These are phyloP conservation scores for Apaloderma vittatum DNA, from an alignment of 2,113 vertebrate species.

Conservation along the genomic window DNA sequence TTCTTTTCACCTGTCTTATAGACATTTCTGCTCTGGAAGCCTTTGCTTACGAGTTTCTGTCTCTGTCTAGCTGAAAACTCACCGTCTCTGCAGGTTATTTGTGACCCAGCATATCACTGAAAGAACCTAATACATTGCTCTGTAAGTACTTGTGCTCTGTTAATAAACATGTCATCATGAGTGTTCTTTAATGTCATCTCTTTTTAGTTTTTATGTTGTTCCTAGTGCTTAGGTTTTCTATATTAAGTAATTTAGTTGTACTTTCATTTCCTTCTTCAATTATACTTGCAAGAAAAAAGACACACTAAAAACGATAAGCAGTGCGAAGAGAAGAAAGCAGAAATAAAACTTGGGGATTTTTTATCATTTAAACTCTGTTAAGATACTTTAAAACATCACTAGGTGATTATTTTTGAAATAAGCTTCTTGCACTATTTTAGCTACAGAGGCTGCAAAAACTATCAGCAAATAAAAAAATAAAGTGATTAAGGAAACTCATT, in stretches of 20 bases:
- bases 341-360: background rate
- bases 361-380: background rate
- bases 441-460: conserved; percentile 8
- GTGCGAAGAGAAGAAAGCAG: background rate
- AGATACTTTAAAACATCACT: background rate
- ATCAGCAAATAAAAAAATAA: conserved; percentile 51
- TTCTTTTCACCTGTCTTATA: background rate
- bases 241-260: background rate
- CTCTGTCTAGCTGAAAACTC: background rate
- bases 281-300: background rate
- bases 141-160: background rate
- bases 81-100: background rate
- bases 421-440: conserved; percentile 48
- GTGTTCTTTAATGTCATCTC: background rate
- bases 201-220: background rate
- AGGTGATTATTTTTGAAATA: conserved; percentile 51
- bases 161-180: background rate
- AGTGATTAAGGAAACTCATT: conserved; percentile 9
- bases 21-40: background rate
- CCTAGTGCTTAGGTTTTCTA: background rate
- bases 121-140: background rate
- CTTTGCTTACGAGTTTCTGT: background rate
- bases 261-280: background rate
- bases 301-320: background rate
- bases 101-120: background rate